Evolutionary conservation across 2,797 vertebrate genomes (phyloP).

Genomic region (Myotis planiceps): DNA sequence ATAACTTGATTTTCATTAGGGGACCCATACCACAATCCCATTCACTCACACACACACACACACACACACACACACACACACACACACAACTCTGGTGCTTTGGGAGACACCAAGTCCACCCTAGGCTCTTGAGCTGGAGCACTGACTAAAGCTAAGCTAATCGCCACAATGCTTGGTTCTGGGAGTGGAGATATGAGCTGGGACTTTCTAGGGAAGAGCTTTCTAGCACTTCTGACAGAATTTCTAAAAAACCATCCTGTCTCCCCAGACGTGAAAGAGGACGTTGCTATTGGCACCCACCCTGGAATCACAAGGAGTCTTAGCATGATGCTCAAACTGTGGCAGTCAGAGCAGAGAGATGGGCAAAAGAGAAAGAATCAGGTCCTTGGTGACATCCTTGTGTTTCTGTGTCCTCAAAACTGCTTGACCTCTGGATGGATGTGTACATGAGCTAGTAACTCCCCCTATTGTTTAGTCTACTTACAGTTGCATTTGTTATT

Average conservation of each 20-base stretch:
- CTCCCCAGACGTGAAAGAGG: background rate
- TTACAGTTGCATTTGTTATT: background rate
- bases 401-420: background rate
- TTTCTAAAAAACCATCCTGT: background rate
- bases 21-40: background rate
- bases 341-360: background rate
- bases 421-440: background rate
- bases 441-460: background rate
- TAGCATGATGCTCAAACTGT: background rate
- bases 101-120: background rate
- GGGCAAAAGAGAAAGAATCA: background rate
- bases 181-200: background rate
- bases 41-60: too few relatives aligned
- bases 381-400: background rate
- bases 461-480: background rate
- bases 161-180: background rate
- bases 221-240: background rate
- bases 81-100: background rate
- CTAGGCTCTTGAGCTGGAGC: background rate
- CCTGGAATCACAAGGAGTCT: background rate
- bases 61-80: background rate
- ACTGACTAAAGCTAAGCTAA: background rate
- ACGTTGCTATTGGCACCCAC: background rate
- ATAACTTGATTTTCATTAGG: background rate
- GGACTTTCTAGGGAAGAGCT: background rate